These are phyloP conservation scores for Philhelius pedissequus DNA, from an alignment of 2,888 invertebrate genomes.

Conservation along the genomic window DNA sequence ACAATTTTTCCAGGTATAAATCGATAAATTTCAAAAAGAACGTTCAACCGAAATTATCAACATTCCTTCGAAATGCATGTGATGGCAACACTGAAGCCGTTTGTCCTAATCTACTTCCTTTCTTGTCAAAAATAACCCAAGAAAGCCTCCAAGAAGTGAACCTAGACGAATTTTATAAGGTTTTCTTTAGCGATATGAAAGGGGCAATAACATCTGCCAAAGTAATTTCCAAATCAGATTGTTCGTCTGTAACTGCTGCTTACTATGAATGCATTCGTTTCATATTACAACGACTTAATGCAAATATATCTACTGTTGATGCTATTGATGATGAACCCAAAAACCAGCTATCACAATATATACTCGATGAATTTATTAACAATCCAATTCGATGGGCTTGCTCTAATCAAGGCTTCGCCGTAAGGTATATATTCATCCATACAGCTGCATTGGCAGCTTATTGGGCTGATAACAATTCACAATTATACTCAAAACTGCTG, in stretches of 20 bases:
- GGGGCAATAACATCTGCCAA: constrained; percentile 82
- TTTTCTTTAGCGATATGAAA: constrained; percentile 85
- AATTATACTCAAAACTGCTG: constrained; percentile 72
- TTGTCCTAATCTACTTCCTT: constrained; percentile 87
- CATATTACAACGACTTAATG: constrained; percentile 80
- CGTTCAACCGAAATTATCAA: constrained; percentile 85
- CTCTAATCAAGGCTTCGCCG: constrained; percentile 75
- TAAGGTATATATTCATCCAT: constrained; percentile 80
- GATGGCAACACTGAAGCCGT: constrained; percentile 87
- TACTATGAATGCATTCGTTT: constrained; percentile 88
- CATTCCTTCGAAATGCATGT: constrained; percentile 85
- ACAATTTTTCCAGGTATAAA: constrained; percentile 73
- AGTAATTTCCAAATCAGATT: constrained; percentile 81
- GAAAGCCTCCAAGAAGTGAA: constrained; percentile 70
- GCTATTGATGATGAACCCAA: constrained; percentile 3
- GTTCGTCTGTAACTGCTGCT: constrained; percentile 83
- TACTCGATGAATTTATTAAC: constrained; percentile 73
- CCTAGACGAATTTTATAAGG: constrained; percentile 81
- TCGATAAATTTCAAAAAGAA: constrained; percentile 87
- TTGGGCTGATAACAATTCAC: constrained; percentile 80
- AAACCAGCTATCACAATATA: constrained; percentile 64
- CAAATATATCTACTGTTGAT: constrained; percentile 70
- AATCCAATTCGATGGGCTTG: constrained; percentile 80
- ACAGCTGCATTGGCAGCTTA: constrained; percentile 80
- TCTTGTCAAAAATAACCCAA: constrained; percentile 83